phyloP scores from a whole-genome alignment of 2,113 vertebrate genomes.

The Scytalopus superciliaris region DNA sequence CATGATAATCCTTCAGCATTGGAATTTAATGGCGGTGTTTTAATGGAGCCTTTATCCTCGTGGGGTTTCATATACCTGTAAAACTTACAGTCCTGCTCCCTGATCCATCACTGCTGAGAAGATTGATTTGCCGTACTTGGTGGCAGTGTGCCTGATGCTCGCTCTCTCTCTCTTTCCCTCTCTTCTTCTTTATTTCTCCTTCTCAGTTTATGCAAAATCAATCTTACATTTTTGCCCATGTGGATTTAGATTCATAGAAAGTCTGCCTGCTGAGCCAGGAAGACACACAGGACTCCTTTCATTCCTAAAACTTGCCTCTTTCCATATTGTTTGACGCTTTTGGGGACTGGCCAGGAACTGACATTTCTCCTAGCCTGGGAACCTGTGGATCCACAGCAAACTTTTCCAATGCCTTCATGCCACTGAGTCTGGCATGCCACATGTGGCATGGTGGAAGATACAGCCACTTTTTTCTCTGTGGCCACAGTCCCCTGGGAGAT shows the following conservation, averaged over 20 bases:
- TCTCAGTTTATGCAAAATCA: constrained; percentile 18
- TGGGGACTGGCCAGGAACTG: not conserved
- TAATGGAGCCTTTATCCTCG: constrained; percentile 38
- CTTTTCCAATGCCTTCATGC: not conserved
- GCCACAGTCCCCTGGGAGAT: not conserved
- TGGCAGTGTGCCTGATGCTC: not conserved
- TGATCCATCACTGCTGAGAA: constrained; percentile 52
- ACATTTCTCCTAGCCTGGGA: not conserved
- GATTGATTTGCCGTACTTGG: constrained; percentile 37
- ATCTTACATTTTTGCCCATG: not conserved
- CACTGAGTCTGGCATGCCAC: not conserved
- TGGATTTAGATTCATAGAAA: not conserved
- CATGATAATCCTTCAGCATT: constrained; percentile 10
- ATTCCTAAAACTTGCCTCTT: not conserved
- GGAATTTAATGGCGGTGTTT: constrained; percentile 58
- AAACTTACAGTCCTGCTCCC: constrained; percentile 52
- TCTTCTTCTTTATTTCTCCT: not conserved
- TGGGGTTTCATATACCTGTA: constrained; percentile 43
- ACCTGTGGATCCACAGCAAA: not conserved
- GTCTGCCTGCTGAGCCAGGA: not conserved
- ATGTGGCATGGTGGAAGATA: not conserved
- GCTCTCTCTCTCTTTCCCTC: not conserved
- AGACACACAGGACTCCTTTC: not conserved
- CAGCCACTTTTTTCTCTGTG: not conserved
- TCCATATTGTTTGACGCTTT: not conserved